These are phyloP conservation scores for Oikopleura dioica DNA, from an alignment of 23 tunicate genomes.

Conservation along the genomic window DNA sequence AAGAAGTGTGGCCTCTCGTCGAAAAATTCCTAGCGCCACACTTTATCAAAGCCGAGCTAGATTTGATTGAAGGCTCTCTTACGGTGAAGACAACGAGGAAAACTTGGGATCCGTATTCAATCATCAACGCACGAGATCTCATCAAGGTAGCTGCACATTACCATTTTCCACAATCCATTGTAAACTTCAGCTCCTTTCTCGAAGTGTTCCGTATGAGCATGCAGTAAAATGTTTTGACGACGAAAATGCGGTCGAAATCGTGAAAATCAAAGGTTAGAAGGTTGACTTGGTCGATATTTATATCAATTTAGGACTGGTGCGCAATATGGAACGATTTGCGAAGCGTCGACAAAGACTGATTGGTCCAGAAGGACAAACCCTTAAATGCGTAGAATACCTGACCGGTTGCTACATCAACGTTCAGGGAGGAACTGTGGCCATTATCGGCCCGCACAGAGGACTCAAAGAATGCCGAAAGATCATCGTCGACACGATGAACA, in stretches of 20 bases:
- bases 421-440: constrained; percentile 88
- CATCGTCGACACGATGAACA: constrained; percentile 60
- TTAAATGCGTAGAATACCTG: constrained; percentile 68
- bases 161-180: too few relatives aligned
- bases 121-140: constrained; percentile 67
- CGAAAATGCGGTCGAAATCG: constrained; percentile 47
- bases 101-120: constrained; percentile 94
- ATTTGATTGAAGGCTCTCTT: constrained; percentile 80
- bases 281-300: too few relatives aligned
- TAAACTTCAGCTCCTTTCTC: too few relatives aligned
- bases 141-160: constrained; percentile 49
- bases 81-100: constrained; percentile 56
- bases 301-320: constrained; percentile 30
- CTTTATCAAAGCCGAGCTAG: constrained; percentile 43
- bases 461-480: constrained; percentile 59
- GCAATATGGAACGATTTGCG: constrained; percentile 58
- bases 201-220: constrained; percentile 73
- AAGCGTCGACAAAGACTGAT: constrained; percentile 67
- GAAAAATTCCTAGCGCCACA: constrained; percentile 43
- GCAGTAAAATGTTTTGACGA: constrained; percentile 65
- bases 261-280: constrained; percentile 27
- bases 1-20: constrained; percentile 84
- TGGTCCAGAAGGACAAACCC: constrained; percentile 72
- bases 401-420: constrained; percentile 67
- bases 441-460: constrained; percentile 55